Base-by-base conservation (phyloP, 2,888 invertebrate genomes). In the Chaetogeoica ovagalla region DNA sequence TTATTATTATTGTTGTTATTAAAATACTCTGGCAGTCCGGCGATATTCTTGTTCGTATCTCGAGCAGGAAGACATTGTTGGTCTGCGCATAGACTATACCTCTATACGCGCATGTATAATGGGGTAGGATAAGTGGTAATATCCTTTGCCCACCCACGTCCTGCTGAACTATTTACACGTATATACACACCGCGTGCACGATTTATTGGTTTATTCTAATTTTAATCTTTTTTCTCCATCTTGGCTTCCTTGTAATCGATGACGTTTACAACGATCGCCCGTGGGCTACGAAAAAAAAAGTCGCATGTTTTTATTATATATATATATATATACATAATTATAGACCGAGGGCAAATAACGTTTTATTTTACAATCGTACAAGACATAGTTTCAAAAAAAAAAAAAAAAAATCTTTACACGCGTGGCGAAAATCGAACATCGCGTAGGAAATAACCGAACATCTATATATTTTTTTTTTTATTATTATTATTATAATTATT, bases 121-220 rank as follows among this genome's bases (percentile, higher is more conserved):
- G 30, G 30, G 30, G 30, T 30, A 30, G 15, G 21, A 13, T 76
- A 76, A 68, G 75, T 68, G 68, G 66, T 48, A 68, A 76, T 76
- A 76, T 68, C 59, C 66, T 76, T 48, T 76, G 68, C 75, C 75
- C 75, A 76, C 75, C 75, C 66, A 76, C 75, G 75, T 48, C 30
- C 4, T 30, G 30, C 30, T 30, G 30, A 43, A 68, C 30, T 68
- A 30, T 59, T 59, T 57, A 57, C 43, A 74, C 55, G 21, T 39
- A 57, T n/a, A n/a, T n/a, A n/a, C 57, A 43, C 57, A 66, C 57
- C 30, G 57, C 23, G 57, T 43, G 57, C 75, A 76, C 75, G 75
- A 76, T 76, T 76, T 76, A 76, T 76, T 68, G 75, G 75, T 76
- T 66, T 76, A 76, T 76, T 76, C 59, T 76, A 66, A 76, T 76